Evolutionary conservation across 2,888 invertebrate species (phyloP), one percentile per base, ranked within the genome.

Genomic region (Chaetogeoica ovagalla): DNA sequence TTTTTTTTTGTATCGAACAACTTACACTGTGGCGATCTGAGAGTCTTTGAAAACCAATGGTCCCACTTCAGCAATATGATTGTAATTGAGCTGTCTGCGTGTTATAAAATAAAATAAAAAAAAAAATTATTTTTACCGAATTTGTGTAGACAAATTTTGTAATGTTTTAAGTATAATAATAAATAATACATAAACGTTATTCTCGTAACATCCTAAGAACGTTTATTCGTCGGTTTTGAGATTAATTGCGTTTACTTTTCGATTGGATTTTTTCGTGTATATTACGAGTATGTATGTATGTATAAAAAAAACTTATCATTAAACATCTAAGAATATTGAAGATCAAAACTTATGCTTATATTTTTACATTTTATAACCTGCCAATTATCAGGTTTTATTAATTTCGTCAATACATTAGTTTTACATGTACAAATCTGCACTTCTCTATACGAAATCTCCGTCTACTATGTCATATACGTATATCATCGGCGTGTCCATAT

Each of bases 1-100:
- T 23, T 30, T 23, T 55, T 37, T 57, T 23, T 30, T 23, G 48
- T 69, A n/a, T n/a, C 11, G 9, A 72, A 72, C 52, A 39, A 88
- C 89, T 89, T 86, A 90, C 90, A 90, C 83, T 84, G 87, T 88
- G 63, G 87, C 88, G 84, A 94, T 93, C 86, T 92, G 90, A 5
- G 94, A 92, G 83, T 92, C 92, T 85, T 90, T 90, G 86, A 94
- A 94, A 3, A 93, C 92, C 83, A 89, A 89, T 82, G 91, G 90
- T 66, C 92, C 91, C 60, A 94, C 90, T 75, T 88, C 88, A 83
- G 89, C 88, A 82, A 93, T 89, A 81, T 89, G 87, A 86, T 94
- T 94, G 87, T 92, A 91, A 86, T 91, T 92, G 83, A 94, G 86
- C 81, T 92, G 90, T 83, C 93, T 93, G 86, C 83, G 30, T 19